These are phyloP conservation scores for Parotocinclus haroldoi DNA, from an alignment of 2,797 vertebrate genomes.

Conservation along the genomic window DNA sequence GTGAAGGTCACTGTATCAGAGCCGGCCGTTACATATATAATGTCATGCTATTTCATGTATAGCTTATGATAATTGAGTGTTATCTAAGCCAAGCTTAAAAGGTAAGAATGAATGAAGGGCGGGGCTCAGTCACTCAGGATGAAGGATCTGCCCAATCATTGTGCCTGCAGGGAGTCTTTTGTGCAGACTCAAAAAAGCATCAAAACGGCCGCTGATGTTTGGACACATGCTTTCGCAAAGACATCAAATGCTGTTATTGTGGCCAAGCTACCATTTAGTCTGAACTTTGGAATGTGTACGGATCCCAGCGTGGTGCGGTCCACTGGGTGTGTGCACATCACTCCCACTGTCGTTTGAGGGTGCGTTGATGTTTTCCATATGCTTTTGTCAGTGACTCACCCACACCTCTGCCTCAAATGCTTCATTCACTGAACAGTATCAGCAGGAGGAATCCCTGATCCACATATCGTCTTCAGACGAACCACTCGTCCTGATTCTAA, in stretches of 20 bases:
- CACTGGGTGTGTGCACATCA: conserved; percentile 18
- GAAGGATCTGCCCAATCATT: too few relatives aligned
- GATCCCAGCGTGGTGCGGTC: conserved; percentile 15
- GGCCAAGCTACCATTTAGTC: conserved; percentile 11
- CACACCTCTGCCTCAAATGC: not conserved
- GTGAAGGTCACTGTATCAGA: too few relatives aligned
- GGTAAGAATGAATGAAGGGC: too few relatives aligned
- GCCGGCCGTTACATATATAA: too few relatives aligned
- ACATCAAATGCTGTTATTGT: conserved; percentile 32
- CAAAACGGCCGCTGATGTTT: conserved; percentile 36
- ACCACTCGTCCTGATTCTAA: not conserved
- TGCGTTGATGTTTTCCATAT: conserved; percentile 26
- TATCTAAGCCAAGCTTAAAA: too few relatives aligned
- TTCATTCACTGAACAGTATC: not conserved
- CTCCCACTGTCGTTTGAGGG: conserved; percentile 30
- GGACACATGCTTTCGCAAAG: conserved; percentile 30
- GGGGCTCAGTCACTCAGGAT: too few relatives aligned
- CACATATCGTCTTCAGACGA: not conserved
- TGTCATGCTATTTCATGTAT: too few relatives aligned
- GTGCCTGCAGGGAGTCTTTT: conserved; percentile 6
- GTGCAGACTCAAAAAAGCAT: conserved; percentile 20
- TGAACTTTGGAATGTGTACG: conserved; percentile 29
- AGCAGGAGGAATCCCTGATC: not conserved
- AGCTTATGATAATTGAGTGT: too few relatives aligned
- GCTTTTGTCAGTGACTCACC: not conserved